Evolutionary conservation across 2,888 invertebrate genomes (phyloP), one percentile per base, ranked within the genome.

Genomic region (Globia sparganii): DNA sequence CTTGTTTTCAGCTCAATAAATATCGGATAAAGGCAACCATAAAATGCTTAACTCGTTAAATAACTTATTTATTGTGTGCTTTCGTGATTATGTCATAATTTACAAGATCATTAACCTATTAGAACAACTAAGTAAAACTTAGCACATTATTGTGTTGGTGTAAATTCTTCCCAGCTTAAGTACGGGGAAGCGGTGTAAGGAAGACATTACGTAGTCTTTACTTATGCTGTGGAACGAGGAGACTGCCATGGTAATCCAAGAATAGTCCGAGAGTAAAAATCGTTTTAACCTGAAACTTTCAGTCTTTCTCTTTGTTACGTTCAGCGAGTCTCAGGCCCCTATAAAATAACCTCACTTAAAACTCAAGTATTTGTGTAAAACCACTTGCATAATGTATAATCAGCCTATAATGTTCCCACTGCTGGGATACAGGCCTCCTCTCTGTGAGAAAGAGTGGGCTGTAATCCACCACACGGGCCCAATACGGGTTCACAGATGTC

Each of bases 1-100:
- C 46, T 31, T 59, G 61, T 6, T 53, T 68, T 64, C 58, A 81
- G 34, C 56, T 61, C 46, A 85, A 69, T 85, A 81, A 81, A 85
- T 53, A 69, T 75, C n/a, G 40, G 34, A 34, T 85, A 59, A 61
- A 76, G 15, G 15, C n/a, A 43, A 40, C 59, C 72, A 76, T 83
- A 66, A 81, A 85, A 81, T 61, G 68, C 9, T 74, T 46, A 64
- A 49, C 71, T 81, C 77, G 37, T 72, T 81, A 81, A 81, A 49
- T 40, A 46, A 49, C 59, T 66, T 71, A 43, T 69, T 72, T 71
- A 82, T n/a, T 37, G 62, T 62, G 34, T 43, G 53, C 49, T 72
- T 81, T 81, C 68, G 15, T 83, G 61, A 74, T 84, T 73, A 73
- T 56, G 65, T 65, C 46, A 61, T 73, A 66, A 80, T 72, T 84